A percentile compares a stretch with the other conserved stretches of the same genome.
Evolutionary conservation across 37 sponge, comb jelly and placozoan species (phyloP).

Genomic region (Cladorhizidae sp.): DNA sequence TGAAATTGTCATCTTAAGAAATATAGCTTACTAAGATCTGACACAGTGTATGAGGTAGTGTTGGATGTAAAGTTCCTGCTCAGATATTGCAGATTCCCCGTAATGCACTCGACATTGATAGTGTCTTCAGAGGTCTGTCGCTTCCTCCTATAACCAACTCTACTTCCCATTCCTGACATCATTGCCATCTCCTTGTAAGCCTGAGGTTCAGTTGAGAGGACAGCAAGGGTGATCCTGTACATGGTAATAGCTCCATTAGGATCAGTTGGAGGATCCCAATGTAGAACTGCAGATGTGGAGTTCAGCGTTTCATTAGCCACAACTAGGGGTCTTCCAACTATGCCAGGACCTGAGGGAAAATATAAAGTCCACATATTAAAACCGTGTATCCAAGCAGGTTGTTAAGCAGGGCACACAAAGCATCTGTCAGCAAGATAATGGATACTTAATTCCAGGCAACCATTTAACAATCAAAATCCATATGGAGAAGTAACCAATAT

Average conservation of each 20-base stretch:
- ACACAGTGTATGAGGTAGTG: conserved; percentile 2
- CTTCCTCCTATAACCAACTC: conserved; percentile 7
- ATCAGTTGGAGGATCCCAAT: conserved; percentile 18
- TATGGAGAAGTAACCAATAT: too few species aligned
- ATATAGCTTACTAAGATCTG: conserved; percentile 26
- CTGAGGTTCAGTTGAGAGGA: not conserved
- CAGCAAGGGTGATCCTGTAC: conserved; percentile 20
- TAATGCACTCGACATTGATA: conserved; percentile 12
- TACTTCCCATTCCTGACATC: not conserved
- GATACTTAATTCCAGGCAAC: too few species aligned
- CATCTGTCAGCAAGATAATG: too few species aligned
- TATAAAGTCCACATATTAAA: not conserved
- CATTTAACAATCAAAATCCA: too few species aligned
- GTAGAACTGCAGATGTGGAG: conserved; percentile 2
- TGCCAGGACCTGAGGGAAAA: not conserved
- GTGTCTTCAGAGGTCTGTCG: conserved; percentile 14
- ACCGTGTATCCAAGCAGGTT: not conserved
- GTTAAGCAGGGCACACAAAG: too few species aligned
- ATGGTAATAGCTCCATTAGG: conserved; percentile 25
- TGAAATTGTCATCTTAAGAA: not conserved
- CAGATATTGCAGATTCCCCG: conserved; percentile 6
- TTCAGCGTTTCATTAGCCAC: not conserved
- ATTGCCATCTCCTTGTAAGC: too few species aligned
- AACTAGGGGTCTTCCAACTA: not conserved
- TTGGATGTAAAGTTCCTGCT: conserved; percentile 3